These are phyloP conservation scores for Oceanites oceanicus DNA, from an alignment of 2,113 vertebrate genomes.

Conservation along the genomic window DNA sequence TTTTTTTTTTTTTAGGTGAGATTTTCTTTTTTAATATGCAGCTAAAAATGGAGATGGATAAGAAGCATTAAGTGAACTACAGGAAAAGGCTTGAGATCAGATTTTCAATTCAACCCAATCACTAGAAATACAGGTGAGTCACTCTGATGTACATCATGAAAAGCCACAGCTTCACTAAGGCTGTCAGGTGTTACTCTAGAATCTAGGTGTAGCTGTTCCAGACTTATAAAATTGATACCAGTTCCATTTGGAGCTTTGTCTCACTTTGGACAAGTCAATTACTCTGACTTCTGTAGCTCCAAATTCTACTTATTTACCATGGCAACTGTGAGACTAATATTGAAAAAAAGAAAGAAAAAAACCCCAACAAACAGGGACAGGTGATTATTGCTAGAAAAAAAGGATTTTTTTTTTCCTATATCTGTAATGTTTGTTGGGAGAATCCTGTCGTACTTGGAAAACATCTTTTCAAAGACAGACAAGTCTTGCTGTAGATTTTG, in stretches of 20 bases:
- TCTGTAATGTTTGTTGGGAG: not conserved
- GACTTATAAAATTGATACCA: not conserved
- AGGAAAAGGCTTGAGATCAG: not conserved
- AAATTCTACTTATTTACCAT: not conserved
- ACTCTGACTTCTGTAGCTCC: not conserved
- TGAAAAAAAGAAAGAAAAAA: not conserved
- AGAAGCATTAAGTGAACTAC: not conserved
- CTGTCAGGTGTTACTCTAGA: not conserved
- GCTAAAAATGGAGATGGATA: not conserved
- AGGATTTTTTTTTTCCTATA: not conserved
- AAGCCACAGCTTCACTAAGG: not conserved
- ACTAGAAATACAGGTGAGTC: not conserved
- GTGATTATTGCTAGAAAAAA: not conserved
- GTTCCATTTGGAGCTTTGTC: not conserved
- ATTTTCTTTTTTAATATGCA: not conserved
- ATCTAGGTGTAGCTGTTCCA: not conserved
- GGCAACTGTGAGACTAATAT: not conserved
- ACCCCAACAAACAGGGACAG: not conserved
- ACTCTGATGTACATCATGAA: not conserved
- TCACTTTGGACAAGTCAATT: not conserved
- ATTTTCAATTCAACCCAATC: not conserved
- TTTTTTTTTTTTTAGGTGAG: not conserved
- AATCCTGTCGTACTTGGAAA: not conserved
- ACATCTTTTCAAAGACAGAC: not conserved
- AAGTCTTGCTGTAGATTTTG: not conserved